Base-by-base conservation (phyloP, 2,888 invertebrate species). In the Synergus laeviventris region DNA sequence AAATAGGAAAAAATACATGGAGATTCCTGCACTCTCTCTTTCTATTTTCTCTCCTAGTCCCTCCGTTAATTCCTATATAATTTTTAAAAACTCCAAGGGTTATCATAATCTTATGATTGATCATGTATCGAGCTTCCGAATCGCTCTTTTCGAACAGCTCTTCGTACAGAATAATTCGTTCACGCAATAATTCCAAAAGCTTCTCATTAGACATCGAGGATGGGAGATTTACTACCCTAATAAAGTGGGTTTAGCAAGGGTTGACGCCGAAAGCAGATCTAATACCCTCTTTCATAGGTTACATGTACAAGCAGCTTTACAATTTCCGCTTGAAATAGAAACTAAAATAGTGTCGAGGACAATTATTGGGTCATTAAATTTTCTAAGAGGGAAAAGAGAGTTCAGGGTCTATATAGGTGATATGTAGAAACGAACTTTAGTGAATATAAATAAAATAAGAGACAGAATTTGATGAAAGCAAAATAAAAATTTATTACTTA, bases 171-270 rank as follows among this genome's bases (percentile, higher is more conserved):
- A 18, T 56, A 56, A 56, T 24, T n/a, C 49, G 18, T 56, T 24
- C 11, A 21, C 56, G 18, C 12, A 38, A 62, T 38, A 62, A 62
- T 38, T 62, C 11, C 36, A 18, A 11, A 36, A 38, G 31, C 36
- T 62, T 62, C 9, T n/a, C n/a, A 62, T 11, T 36, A 74, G 75
- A 36, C 77, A 73, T 76, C 56, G 56, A 66, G 81, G 82, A 84
- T 84, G 83, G 82, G 77, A 79, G 78, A 76, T 83, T 82, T 82
- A 82, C 78, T 74, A 76, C 82, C 73, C 79, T 81, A 81, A 85
- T 86, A 84, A 85, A 84, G 64, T 79, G 76, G 82, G 77, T 73
- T 86, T 82, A 81, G 78, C 61, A 59, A 73, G 56, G 38, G 49
- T 60, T 49, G 39, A 49, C 16, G 36, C 24, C 74, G 56, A 56